Percentiles rank a stretch among this genome's conserved stretches.
Evolutionary conservation across 2,113 vertebrate species (phyloP).

Genomic region (Ptilonorhynchus violaceus): DNA sequence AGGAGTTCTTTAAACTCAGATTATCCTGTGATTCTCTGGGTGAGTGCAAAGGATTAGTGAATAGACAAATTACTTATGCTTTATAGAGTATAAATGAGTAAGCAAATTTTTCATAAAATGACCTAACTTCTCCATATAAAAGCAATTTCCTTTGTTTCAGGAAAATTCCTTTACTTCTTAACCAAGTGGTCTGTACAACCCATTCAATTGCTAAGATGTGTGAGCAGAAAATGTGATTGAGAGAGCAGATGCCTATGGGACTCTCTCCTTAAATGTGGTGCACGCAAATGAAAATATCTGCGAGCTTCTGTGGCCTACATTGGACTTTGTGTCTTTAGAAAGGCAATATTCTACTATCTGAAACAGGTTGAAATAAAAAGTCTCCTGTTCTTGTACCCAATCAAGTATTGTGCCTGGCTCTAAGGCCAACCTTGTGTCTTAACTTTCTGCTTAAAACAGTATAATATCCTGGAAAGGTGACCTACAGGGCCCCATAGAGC

Average conservation of each 20-base stretch:
- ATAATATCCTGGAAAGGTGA: background rate
- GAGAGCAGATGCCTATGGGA: background rate
- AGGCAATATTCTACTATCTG: background rate
- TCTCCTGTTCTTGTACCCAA: background rate
- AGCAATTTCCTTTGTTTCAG: background rate
- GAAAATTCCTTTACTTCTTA: background rate
- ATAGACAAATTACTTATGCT: background rate
- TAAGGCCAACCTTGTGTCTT: background rate
- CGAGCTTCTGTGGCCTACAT: background rate
- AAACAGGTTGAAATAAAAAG: background rate
- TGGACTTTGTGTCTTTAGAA: background rate
- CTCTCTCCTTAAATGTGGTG: background rate
- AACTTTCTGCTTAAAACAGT: background rate
- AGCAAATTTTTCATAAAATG: background rate
- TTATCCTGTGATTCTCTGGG: background rate
- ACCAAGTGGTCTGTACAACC: background rate
- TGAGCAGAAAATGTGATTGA: background rate
- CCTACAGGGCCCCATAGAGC: background rate
- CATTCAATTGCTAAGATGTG: background rate
- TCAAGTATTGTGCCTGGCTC: fast-evolving
- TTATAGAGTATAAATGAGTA: background rate
- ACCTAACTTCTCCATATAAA: background rate
- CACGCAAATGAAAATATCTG: background rate
- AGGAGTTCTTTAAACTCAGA: background rate
- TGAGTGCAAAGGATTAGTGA: background rate